phyloP scores from a whole-genome alignment of 2,113 vertebrate species.

The Plestiodon gilberti region DNA sequence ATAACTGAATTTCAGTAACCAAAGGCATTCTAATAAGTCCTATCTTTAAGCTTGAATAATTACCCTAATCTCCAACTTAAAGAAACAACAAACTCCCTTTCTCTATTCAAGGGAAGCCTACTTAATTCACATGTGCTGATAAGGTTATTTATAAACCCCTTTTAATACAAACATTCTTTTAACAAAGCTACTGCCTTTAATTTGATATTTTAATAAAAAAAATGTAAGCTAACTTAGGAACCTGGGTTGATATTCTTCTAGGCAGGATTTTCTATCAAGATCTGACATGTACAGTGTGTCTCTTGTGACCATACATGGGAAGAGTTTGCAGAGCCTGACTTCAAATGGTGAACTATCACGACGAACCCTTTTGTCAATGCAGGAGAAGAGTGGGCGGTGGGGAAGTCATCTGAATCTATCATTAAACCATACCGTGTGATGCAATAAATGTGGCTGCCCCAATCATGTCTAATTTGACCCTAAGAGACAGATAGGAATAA shows the following conservation, averaged over 20 bases:
- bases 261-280: constrained; percentile 14
- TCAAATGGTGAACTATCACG: constrained; percentile 1
- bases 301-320: neutral
- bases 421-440: neutral
- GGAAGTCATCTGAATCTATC: neutral
- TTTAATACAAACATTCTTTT: constrained; percentile 5
- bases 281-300: neutral
- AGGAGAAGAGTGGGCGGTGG: too few relatives aligned
- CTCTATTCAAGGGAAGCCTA: constrained; percentile 1
- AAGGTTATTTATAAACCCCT: constrained; percentile 4
- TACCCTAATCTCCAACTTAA: constrained; percentile 10
- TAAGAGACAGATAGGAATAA: neutral
- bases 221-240: neutral
- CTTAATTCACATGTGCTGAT: neutral
- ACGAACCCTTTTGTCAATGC: neutral
- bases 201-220: neutral
- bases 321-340: neutral
- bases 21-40: neutral
- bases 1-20: neutral
- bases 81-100: constrained; percentile 2
- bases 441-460: neutral
- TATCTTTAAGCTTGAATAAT: constrained; percentile 6
- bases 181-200: constrained; percentile 15
- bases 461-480: neutral
- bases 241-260: constrained; percentile 1